Evolutionary conservation across 2,888 invertebrate genomes (phyloP), one percentile per base, ranked within the genome.

Genomic region (Capitulum mitella): DNA sequence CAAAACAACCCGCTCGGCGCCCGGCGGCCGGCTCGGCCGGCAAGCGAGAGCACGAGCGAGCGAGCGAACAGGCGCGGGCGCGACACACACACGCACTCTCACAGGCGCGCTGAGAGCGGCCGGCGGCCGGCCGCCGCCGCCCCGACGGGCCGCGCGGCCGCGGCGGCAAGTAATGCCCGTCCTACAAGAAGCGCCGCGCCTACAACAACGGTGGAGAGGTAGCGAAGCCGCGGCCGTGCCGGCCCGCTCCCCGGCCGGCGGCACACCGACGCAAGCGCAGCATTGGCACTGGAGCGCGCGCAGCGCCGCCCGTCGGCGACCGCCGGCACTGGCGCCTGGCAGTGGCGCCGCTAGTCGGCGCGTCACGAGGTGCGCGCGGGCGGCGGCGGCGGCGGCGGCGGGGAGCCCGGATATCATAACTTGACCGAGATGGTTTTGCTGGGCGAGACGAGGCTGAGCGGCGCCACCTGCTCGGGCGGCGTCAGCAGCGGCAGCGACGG

Each of bases 341-440:
- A 26, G 54, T n/a, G 54, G 54, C 54, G 12, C 43, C 43, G 6
- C 12, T 12, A 43, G 43, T 43, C 43, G 43, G 6, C 54, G n/a
- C 54, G 54, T 54, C 54, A 54, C 54, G 54, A 54, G 54, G 6
- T 54, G n/a, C 54, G 26, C 26, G 54, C 54, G n/a, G 54, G 54
- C 54, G 54, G 22, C 54, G 51, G 51, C 51, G 51, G 51, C 51
- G 51, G 51, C 16, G 51, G 51, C 51, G 54, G 54, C 54, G 70
- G 70, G 37, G 37, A 70, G 37, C 19, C 70, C 70, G 37, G 12
- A 70, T 70, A 37, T 75, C 46, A 75, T 46, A 75, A 29, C 75
- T 75, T 75, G 6, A 80, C 80, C 22, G 80, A 80, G n/a, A 80
- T 80, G 5, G 79, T 74, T 46, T 80, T 80, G 29, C 77, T 61